Conservation (phyloP, 2,888 invertebrate species). For the Eulithis testata region DNA sequence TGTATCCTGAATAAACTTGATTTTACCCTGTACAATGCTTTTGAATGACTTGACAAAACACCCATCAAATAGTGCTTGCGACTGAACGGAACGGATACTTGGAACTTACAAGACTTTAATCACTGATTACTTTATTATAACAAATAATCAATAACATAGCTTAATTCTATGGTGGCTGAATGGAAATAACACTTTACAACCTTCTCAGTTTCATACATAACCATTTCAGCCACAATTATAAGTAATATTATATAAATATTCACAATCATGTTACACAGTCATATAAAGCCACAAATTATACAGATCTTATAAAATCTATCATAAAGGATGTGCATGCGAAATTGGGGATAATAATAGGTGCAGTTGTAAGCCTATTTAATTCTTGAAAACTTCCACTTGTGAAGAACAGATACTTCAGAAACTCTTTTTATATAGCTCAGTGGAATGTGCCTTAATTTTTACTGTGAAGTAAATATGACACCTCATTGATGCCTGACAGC, state of each 20-base stretch:
- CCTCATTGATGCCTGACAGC: conserved; percentile 69
- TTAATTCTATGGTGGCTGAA: conserved; percentile 10
- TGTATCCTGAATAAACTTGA: conserved; percentile 11
- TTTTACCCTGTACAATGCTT: conserved; percentile 5
- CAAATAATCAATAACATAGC: conserved; percentile 5
- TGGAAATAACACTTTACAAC: conserved; percentile 30
- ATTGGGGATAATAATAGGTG: not conserved
- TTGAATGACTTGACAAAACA: conserved; percentile 17
- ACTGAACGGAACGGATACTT: not conserved
- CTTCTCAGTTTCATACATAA: conserved; percentile 17
- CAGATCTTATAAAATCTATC: not conserved
- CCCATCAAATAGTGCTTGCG: not conserved
- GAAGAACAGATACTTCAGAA: not conserved
- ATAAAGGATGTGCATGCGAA: not conserved
- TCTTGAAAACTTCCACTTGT: not conserved
- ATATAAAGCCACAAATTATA: not conserved
- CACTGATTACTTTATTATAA: not conserved
- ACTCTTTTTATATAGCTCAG: not conserved
- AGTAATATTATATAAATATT: conserved; percentile 3
- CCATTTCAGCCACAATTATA: conserved; percentile 6
- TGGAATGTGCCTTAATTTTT: conserved; percentile 52
- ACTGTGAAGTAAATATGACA: conserved; percentile 67
- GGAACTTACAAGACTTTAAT: not conserved
- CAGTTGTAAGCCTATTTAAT: not conserved
- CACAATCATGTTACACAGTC: not conserved